These are phyloP conservation scores for Candoia aspera DNA, from an alignment of 2,113 vertebrate species.

Conservation along the genomic window DNA sequence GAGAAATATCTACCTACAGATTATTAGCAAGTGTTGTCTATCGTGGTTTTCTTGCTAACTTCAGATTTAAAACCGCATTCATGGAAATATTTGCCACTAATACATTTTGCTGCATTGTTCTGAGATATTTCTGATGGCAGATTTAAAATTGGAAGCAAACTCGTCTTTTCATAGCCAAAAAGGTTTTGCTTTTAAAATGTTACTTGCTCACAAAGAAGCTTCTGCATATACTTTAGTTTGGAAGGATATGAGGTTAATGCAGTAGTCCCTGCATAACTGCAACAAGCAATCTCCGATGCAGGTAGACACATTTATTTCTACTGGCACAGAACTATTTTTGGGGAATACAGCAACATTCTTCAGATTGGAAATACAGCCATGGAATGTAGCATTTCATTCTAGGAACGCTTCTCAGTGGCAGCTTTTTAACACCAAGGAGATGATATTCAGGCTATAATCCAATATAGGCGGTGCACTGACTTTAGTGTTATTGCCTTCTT, in stretches of 20 bases:
- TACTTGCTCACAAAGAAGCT: not conserved
- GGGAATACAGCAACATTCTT: not conserved
- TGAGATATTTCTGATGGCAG: not conserved
- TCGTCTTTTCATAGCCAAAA: not conserved
- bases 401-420: not conserved
- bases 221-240: not conserved
- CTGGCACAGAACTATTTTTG: not conserved
- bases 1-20: constrained; percentile 1
- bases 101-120: not conserved
- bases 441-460: not conserved
- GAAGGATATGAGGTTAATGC: not conserved
- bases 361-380: not conserved
- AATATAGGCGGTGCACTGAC: not conserved
- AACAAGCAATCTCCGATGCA: not conserved
- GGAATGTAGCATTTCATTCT: not conserved
- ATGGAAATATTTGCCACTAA: not conserved
- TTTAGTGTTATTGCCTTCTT: not conserved
- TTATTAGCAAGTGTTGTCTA: not conserved
- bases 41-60: not conserved
- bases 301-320: not conserved
- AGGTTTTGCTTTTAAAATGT: not conserved
- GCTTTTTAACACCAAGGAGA: not conserved
- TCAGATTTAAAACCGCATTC: not conserved
- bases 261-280: not conserved
- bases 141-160: not conserved